Conservation (phyloP, 2,113 vertebrate species). For the Apistogramma diplotaenia region DNA sequence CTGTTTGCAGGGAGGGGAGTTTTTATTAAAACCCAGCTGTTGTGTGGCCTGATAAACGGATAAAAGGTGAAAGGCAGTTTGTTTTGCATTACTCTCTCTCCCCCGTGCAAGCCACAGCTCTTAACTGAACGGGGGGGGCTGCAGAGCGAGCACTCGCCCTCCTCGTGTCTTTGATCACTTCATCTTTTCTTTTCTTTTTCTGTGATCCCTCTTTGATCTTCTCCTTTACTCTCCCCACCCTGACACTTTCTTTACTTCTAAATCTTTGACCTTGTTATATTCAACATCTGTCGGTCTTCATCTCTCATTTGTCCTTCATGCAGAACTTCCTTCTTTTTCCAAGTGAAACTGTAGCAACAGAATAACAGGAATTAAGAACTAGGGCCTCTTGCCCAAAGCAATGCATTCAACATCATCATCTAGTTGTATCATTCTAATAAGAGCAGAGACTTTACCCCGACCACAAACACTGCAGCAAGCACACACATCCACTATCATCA, state of each 20-base stretch:
- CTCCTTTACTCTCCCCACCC: neutral
- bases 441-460: too few species aligned
- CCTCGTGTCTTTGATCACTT: neutral
- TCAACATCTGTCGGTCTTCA: constrained; percentile 9
- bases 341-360: neutral
- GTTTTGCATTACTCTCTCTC: neutral
- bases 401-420: too few species aligned
- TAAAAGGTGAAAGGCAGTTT: constrained; percentile 1
- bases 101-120: neutral
- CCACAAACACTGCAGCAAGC: too few species aligned
- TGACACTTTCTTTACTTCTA: neutral
- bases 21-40: neutral
- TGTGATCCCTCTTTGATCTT: constrained; percentile 5
- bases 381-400: too few species aligned
- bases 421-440: too few species aligned
- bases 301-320: neutral
- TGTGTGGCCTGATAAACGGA: neutral
- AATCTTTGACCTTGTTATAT: neutral
- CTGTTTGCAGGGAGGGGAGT: neutral
- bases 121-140: neutral
- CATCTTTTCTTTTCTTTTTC: neutral
- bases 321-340: neutral
- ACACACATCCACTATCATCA: too few species aligned
- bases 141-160: neutral
- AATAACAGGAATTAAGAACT: too few species aligned